A percentile compares a stretch with the other conserved stretches of the same genome.
These are phyloP conservation scores for Troides oblongomaculatus DNA, from an alignment of 2,888 invertebrate genomes.

Conservation along the genomic window DNA sequence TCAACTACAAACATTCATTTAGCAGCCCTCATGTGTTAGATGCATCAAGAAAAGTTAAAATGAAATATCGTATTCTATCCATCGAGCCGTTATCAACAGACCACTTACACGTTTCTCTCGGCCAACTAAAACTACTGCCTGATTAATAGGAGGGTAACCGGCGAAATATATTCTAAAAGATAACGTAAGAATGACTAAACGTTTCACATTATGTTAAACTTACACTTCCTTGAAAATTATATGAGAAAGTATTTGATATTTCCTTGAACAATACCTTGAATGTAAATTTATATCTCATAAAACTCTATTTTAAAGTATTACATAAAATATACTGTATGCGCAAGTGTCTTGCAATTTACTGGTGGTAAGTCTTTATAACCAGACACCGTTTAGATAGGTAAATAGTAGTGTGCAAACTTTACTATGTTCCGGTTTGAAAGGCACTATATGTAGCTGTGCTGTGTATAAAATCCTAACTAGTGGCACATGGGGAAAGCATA, in stretches of 20 bases:
- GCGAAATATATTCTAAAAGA: slow-evolving; percentile 61
- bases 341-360: no score
- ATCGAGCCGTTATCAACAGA: slow-evolving; percentile 24
- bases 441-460: no score
- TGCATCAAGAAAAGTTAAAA: slow-evolving; percentile 25
- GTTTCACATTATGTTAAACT: slow-evolving; percentile 66
- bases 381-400: no score
- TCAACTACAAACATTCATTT: not conserved
- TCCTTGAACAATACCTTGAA: not conserved
- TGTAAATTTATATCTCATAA: not conserved
- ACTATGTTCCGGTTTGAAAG: no score
- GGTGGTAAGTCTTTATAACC: no score
- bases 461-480: no score
- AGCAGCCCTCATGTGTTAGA: not conserved
- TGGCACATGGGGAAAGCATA: no score
- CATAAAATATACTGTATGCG: not conserved
- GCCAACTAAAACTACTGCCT: slow-evolving; percentile 44
- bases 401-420: no score
- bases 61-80: slow-evolving; percentile 27
- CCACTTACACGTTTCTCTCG: slow-evolving; percentile 23
- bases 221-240: slow-evolving; percentile 65
- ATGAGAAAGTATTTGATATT: slow-evolving; percentile 41
- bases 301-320: not conserved
- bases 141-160: slow-evolving; percentile 53
- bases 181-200: slow-evolving; percentile 67